These are phyloP conservation scores for Drosophila recens DNA, from an alignment of 2,888 invertebrate genomes.

Conservation along the genomic window DNA sequence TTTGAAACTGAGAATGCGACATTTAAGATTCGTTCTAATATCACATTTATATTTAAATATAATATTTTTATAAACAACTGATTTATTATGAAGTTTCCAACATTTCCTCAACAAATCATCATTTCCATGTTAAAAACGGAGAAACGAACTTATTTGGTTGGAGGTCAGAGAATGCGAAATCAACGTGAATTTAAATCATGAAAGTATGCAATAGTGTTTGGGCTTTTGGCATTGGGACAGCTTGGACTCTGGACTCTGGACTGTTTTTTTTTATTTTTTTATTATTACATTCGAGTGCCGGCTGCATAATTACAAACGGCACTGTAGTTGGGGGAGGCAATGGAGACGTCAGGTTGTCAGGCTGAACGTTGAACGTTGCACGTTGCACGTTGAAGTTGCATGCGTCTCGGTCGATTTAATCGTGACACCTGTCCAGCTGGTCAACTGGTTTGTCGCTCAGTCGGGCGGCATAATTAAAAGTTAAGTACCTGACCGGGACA, in stretches of 20 bases:
- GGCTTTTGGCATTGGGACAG: neutral
- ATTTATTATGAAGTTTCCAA: too few relatives aligned
- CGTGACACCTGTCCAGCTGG: constrained; percentile 58
- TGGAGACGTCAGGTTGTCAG: neutral
- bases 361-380: neutral
- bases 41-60: too few relatives aligned
- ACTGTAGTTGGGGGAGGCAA: neutral
- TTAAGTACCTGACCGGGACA: constrained; percentile 60
- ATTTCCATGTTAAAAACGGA: neutral
- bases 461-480: constrained; percentile 65
- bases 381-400: neutral
- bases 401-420: constrained; percentile 46
- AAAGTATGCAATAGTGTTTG: constrained; percentile 12
- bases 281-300: constrained; percentile 31
- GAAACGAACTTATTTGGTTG: constrained; percentile 8
- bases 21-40: neutral
- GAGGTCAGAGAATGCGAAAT: constrained; percentile 22
- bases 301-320: constrained; percentile 46
- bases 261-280: neutral
- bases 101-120: too few relatives aligned
- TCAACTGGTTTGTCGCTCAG: constrained; percentile 44
- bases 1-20: neutral
- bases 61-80: too few relatives aligned
- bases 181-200: constrained; percentile 22
- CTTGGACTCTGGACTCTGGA: constrained; percentile 4